These are phyloP conservation scores for Campoletis sonorensis DNA, from an alignment of 1,140 invertebrate genomes.

Conservation along the genomic window DNA sequence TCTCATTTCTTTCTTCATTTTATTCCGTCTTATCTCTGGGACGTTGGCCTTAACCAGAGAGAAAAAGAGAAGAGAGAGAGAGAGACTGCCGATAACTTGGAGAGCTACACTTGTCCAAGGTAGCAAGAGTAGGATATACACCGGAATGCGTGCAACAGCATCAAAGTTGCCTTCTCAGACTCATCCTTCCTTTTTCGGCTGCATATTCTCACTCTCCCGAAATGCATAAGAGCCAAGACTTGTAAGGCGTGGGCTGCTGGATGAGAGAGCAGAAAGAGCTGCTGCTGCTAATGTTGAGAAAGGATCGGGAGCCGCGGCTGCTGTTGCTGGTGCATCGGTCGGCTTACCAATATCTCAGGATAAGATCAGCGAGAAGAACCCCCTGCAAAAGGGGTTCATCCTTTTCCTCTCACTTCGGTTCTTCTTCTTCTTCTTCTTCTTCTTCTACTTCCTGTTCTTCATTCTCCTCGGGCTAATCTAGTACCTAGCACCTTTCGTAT, in stretches of 20 bases:
- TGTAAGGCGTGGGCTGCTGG: slow-evolving; percentile 39
- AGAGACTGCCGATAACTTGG: slow-evolving; percentile 4
- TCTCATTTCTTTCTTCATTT: slow-evolving; percentile 16
- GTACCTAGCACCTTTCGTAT: slow-evolving; percentile 46
- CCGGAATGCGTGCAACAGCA: slow-evolving; percentile 34
- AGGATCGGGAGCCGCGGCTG: slow-evolving; percentile 29
- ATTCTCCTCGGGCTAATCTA: slow-evolving; percentile 36
- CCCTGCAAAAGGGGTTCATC: slow-evolving; percentile 47
- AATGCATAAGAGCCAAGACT: slow-evolving; percentile 37
- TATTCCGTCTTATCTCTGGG: slow-evolving; percentile 37
- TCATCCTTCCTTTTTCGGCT: slow-evolving; percentile 20
- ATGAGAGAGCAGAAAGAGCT: slow-evolving; percentile 32
- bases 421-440: slow-evolving; percentile 20
- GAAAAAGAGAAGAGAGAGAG: not conserved
- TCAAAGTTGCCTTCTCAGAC: not conserved
- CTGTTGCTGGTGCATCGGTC: slow-evolving; percentile 28
- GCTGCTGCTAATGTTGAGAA: slow-evolving; percentile 10
- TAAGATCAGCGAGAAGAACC: slow-evolving; percentile 45
- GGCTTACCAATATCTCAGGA: slow-evolving; percentile 46
- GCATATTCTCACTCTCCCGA: slow-evolving; percentile 32
- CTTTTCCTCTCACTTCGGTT: slow-evolving; percentile 25
- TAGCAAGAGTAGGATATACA: slow-evolving; percentile 17
- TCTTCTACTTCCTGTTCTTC: slow-evolving; percentile 10
- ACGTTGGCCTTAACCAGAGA: slow-evolving; percentile 31
- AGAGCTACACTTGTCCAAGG: not conserved